Conservation (phyloP, 2,888 invertebrate species). For the Calliphora vomitoria region DNA sequence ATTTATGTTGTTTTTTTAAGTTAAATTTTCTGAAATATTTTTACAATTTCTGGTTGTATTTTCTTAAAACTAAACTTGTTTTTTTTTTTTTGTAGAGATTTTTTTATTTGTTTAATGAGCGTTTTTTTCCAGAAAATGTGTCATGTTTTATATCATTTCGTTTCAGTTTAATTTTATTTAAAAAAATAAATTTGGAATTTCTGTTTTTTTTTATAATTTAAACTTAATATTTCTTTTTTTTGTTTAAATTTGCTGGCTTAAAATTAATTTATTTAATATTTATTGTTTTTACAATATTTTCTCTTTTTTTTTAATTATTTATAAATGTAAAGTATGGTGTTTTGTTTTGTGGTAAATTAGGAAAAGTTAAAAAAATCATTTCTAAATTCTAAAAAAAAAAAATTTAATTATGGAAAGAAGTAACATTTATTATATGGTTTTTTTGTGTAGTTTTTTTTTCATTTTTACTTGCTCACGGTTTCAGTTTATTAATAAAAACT, state of each 20-base stretch:
- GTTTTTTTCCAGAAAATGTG: neutral
- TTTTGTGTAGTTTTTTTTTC: slow-evolving; percentile 19
- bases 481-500: slow-evolving; percentile 57
- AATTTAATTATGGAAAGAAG: slow-evolving; percentile 64
- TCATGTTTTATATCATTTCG: neutral
- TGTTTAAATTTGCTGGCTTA: neutral
- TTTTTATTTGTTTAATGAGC: neutral
- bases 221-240: slow-evolving; percentile 10
- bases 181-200: slow-evolving; percentile 53
- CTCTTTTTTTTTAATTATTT: slow-evolving; percentile 18
- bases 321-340: neutral
- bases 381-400: slow-evolving; percentile 62
- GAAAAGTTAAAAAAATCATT: slow-evolving; percentile 51
- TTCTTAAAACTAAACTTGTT: neutral
- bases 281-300: slow-evolving; percentile 1
- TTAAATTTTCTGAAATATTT: neutral
- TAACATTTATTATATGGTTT: slow-evolving; percentile 43
- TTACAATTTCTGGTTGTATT: neutral
- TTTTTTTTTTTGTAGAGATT: slow-evolving; percentile 6
- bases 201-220: neutral
- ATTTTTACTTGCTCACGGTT: slow-evolving; percentile 62
- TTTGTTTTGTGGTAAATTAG: slow-evolving; percentile 41
- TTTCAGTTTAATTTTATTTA: neutral
- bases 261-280: neutral
- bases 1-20: neutral